Base-by-base conservation (phyloP, 2,888 invertebrate species). In the Strigamia maritima region DNA sequence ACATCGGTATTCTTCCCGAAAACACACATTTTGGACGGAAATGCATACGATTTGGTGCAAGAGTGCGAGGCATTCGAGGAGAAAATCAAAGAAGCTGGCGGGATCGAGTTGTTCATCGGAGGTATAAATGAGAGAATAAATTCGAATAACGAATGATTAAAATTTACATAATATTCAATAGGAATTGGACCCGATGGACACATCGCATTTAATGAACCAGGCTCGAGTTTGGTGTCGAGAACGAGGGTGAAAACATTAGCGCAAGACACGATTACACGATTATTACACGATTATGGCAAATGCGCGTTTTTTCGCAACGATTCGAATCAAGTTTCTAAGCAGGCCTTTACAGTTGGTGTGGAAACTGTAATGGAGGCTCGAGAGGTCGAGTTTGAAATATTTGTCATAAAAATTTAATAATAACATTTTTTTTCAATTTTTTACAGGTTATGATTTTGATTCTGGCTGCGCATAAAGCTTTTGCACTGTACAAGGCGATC, bases 171-270 rank as follows among this genome's bases (percentile, higher is more conserved):
- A n/a, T n/a, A n/a, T n/a, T n/a, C n/a, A n/a, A n/a, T n/a, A n/a
- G n/a, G 96, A 81, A 98, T 99, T 86, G 98, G 98, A 0, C 97
- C 98, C n/a, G 98, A 99, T 88, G 98, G 98, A 0, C 98, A 99
- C 88, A 97, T 99, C 86, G 98, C 98, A 35, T 99, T 99, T 87
- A 99, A 99, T 87, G 98, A 99, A 88, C 98, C 98, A 0, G 98
- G 98, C 78, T 98, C 98, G 3, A 97, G 97, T 80, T 89, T 99
- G 82, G 93, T 93, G 40, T 98, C 98, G 16, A 90, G 98, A 82
- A 99, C 99, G 22, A 90, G 98, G 83, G 94, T 98, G 7, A 99
- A 99, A 89, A 96, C 98, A 19, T 89, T 99, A 65, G 97, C 97
- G 35, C 93, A 94, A 87, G 99, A 99, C 86, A 99, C 99, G 54